Evolutionary conservation across 2,113 vertebrate genomes (phyloP), one percentile per base, ranked within the genome.

Genomic region (Calidris pugnax): DNA sequence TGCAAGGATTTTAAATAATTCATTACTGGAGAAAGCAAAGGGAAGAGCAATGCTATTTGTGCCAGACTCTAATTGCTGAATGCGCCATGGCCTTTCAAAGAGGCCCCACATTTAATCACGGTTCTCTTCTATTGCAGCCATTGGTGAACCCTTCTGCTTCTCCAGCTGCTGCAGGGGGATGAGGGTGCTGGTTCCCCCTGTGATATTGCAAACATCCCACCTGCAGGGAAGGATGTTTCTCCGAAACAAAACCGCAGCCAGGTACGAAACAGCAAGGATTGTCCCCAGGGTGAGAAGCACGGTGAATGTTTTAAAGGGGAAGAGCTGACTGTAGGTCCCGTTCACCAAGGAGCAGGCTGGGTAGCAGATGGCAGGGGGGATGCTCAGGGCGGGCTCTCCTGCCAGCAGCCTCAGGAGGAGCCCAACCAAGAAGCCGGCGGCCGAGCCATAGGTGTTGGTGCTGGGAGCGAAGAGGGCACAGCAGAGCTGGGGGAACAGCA

Each of bases 401-500:
- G 98, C 98, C 73, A 98, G 66, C 24, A 98, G 74, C n/a, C 98
- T 95, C 90, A 99, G 60, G 50, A 98, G 50, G n/a, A 98, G 63
- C 23, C 98, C 98, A 10, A 97, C 33, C 10, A 94, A 7, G 68
- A 98, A 98, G 35, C 98, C 98, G 2, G 97, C 94, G 6, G 97
- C 93, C 0, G 98, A 98, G 10, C 98, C 98, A 0, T 98, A 99
- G 9, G 95, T 94, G 47, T 99, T 99, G 7, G 98, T 98, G 75
- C 96, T 27, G 30, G 89, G 89, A 86, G 96, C 60, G 16, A 99
- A 99, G 72, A 99, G 98, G 51, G 98, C 87, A 10, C 98, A 99
- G 76, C 98, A 98, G 72, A 99, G 95, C 96, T 99, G 98, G 35
- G 98, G 98, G 87, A 99, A 99, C 82, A 99, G 98, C 39, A 99